Conservation (phyloP, 2,113 vertebrate species). For the Damaliscus lunatus region DNA sequence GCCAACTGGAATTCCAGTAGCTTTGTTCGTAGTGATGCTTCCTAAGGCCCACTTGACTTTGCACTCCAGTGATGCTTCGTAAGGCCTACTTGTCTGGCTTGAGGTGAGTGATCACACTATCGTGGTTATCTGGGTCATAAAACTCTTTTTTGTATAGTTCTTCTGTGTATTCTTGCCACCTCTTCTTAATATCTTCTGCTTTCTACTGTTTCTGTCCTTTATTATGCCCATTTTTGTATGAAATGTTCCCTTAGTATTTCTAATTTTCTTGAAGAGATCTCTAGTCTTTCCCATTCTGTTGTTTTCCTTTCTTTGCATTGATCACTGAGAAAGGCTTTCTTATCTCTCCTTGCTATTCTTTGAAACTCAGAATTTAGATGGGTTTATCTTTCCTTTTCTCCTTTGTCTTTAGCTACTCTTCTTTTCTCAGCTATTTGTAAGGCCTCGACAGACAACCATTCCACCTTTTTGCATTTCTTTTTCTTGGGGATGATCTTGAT, state of each 20-base stretch:
- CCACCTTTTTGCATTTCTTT: background rate
- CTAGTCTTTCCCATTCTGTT: background rate
- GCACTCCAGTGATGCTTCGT: too few relatives aligned
- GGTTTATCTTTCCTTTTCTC: background rate
- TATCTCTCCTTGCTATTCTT: background rate
- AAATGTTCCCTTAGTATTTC: background rate
- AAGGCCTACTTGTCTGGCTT: too few relatives aligned
- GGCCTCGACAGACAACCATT: background rate
- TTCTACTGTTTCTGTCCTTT: background rate
- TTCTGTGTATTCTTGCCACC: background rate
- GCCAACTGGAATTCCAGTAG: too few relatives aligned
- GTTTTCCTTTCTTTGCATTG: background rate
- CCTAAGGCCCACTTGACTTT: too few relatives aligned
- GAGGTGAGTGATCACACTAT: too few relatives aligned
- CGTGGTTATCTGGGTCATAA: too few relatives aligned
- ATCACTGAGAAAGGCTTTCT: background rate
- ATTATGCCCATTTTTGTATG: background rate
- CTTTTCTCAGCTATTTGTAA: background rate
- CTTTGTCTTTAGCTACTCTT: background rate
- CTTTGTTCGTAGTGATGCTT: too few relatives aligned
- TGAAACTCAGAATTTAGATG: background rate
- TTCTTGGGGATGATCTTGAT: background rate
- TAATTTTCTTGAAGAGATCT: background rate
- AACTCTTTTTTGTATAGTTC: background rate
- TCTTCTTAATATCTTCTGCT: background rate